Percentiles rank a stretch among this genome's conserved stretches.
phyloP scores from a whole-genome alignment of 2,888 invertebrate species.

The Phaedon cochleariae region DNA sequence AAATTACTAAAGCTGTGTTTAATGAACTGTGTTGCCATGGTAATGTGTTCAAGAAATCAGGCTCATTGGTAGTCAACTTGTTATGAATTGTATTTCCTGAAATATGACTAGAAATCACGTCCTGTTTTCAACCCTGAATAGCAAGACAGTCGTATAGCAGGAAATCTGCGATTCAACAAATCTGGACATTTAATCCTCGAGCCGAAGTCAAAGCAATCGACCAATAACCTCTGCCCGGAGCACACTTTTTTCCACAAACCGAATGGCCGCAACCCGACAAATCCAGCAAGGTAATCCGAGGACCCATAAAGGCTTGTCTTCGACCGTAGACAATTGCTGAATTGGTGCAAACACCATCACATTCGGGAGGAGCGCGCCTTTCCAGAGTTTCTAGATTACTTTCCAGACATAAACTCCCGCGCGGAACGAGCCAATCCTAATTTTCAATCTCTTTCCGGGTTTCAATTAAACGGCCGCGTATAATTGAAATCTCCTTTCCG shows the following conservation, averaged over 20 bases:
- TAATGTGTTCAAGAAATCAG: too few relatives aligned
- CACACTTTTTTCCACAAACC: conserved; percentile 14
- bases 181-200: too few relatives aligned
- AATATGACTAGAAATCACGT: too few relatives aligned
- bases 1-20: too few relatives aligned
- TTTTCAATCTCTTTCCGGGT: conserved; percentile 43
- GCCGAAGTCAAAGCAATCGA: too few relatives aligned
- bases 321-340: conserved; percentile 48
- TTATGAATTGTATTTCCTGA: too few relatives aligned
- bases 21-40: too few relatives aligned
- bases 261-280: conserved; percentile 31
- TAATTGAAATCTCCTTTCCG: conserved; percentile 46
- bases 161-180: not conserved
- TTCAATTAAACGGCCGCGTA: conserved; percentile 49
- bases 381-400: conserved; percentile 38
- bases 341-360: conserved; percentile 39
- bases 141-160: too few relatives aligned
- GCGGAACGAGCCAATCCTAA: conserved; percentile 36
- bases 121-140: too few relatives aligned
- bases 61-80: too few relatives aligned
- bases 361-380: conserved; percentile 36
- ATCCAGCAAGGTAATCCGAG: conserved; percentile 36
- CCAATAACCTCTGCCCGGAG: not conserved
- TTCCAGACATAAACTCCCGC: conserved; percentile 38
- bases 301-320: conserved; percentile 47